Evolutionary conservation across 2,888 invertebrate species (phyloP).

Genomic region (Linnaemya vulpina): DNA sequence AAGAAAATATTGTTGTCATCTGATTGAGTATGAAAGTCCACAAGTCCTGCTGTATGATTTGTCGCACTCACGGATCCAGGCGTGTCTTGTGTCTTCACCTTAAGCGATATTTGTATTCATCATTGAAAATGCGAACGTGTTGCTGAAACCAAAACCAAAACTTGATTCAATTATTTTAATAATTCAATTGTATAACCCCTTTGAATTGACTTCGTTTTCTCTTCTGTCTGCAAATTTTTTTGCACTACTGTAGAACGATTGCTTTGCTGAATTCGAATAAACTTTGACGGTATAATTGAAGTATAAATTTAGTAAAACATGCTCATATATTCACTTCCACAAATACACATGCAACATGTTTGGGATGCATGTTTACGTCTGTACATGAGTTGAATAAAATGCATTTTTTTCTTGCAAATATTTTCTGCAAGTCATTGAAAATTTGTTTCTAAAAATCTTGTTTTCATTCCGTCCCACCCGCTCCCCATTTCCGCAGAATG

Average conservation of each 20-base stretch:
- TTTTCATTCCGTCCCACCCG: constrained; percentile 1
- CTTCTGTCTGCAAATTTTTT: constrained; percentile 13
- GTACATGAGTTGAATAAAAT: constrained; percentile 51
- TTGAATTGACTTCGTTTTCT: too few species aligned
- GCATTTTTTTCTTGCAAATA: constrained; percentile 16
- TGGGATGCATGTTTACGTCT: constrained; percentile 14
- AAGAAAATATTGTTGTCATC: too few species aligned
- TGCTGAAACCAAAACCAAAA: too few species aligned
- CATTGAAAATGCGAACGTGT: too few species aligned
- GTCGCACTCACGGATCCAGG: too few species aligned
- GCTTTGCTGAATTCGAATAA: constrained; percentile 26
- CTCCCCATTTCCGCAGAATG: constrained; percentile 48
- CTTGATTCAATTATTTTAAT: too few species aligned
- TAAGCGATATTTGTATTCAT: too few species aligned
- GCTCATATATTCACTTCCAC: constrained; percentile 14
- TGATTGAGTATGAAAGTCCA: too few species aligned
- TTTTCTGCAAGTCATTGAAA: constrained; percentile 44
- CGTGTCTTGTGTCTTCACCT: too few species aligned
- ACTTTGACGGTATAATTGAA: constrained; percentile 29
- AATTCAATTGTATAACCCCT: too few species aligned
- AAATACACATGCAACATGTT: background rate
- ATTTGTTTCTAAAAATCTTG: constrained; percentile 18
- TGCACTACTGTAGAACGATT: background rate
- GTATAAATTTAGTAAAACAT: constrained; percentile 20
- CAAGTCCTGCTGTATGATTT: too few species aligned